A percentile compares a stretch with the other conserved stretches of the same genome.
These are phyloP conservation scores for Dromaius novaehollandiae DNA, from an alignment of 2,113 vertebrate species.

Conservation along the genomic window DNA sequence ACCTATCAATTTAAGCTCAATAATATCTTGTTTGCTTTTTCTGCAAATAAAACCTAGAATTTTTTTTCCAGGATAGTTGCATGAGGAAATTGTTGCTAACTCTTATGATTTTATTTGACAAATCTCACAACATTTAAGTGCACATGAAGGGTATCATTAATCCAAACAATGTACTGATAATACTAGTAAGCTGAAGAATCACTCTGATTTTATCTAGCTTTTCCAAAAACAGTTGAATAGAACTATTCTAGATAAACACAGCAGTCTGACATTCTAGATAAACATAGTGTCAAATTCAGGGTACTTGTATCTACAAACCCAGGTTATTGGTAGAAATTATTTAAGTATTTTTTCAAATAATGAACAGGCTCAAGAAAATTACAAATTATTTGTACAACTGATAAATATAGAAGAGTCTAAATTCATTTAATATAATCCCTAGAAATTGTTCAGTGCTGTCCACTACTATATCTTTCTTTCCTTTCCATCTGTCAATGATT, in stretches of 20 bases:
- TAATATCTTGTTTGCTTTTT: not conserved
- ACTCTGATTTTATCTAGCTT: not conserved
- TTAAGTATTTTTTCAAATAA: not conserved
- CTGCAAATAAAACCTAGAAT: not conserved
- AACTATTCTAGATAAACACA: not conserved
- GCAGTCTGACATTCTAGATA: not conserved
- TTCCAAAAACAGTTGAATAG: not conserved
- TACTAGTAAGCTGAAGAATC: not conserved
- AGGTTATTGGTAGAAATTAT: not conserved
- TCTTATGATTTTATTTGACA: not conserved
- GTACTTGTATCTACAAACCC: not conserved
- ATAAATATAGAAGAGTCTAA: not conserved
- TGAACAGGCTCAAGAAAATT: not conserved
- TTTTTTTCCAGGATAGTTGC: not conserved
- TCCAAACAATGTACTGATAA: not conserved
- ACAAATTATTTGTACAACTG: not conserved
- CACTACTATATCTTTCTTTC: not conserved
- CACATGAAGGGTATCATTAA: not conserved
- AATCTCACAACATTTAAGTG: not conserved
- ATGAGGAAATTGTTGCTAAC: not conserved
- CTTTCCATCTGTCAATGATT: not conserved
- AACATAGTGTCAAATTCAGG: not conserved
- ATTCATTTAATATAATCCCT: not conserved
- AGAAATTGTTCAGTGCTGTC: not conserved
- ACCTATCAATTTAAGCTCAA: not conserved